These are phyloP conservation scores for Apis mellifera DNA, from an alignment of 1,140 invertebrate genomes.

Conservation along the genomic window DNA sequence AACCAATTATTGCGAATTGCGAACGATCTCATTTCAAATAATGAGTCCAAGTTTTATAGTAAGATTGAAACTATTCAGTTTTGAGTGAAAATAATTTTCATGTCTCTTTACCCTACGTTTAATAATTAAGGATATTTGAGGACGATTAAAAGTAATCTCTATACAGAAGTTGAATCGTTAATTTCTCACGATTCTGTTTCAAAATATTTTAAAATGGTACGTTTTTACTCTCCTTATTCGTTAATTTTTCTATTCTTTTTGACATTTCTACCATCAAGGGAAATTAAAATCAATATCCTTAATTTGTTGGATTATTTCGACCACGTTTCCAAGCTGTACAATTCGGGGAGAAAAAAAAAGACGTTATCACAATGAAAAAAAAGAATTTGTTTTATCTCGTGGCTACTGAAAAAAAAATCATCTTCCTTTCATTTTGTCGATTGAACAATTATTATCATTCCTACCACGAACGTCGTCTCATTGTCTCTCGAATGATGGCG, in stretches of 20 bases:
- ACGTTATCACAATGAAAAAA: neutral
- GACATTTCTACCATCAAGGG: neutral
- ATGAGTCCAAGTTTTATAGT: too few species aligned
- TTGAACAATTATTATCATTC: neutral
- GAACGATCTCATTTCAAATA: neutral
- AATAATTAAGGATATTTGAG: conserved; percentile 13
- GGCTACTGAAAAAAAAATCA: neutral
- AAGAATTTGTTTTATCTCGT: neutral
- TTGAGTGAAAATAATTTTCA: neutral
- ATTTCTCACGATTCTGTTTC: neutral
- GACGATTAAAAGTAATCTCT: neutral
- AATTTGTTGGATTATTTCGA: conserved; percentile 5
- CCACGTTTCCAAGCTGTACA: neutral
- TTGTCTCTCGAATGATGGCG: neutral
- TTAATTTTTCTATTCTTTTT: neutral
- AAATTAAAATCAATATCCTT: neutral
- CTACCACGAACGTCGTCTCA: neutral
- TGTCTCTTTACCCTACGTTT: neutral
- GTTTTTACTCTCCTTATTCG: neutral
- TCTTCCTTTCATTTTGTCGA: neutral
- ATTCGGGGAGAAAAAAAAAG: neutral
- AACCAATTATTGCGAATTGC: neutral
- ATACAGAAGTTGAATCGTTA: too few species aligned
- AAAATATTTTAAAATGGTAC: neutral
- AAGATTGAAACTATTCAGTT: neutral